Conservation (phyloP, 1,140 invertebrate species). For the Berghia stephanieae region DNA sequence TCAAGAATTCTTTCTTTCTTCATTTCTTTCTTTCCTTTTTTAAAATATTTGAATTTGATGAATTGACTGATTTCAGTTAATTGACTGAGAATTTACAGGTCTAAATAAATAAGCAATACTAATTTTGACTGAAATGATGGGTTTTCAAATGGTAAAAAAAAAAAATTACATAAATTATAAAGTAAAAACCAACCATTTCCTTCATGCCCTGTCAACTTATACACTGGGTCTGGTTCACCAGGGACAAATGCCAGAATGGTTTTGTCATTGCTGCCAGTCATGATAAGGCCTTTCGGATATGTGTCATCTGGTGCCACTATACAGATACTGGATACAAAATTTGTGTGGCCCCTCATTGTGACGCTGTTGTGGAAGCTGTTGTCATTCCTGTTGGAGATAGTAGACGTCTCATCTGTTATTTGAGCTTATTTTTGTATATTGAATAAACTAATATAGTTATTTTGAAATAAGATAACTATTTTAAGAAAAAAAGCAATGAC, state of each 20-base stretch:
- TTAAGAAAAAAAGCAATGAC: too few relatives aligned
- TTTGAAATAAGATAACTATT: too few relatives aligned
- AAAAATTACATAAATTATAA: too few relatives aligned
- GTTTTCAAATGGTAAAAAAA: background rate
- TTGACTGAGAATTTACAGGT: too few relatives aligned
- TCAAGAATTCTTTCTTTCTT: too few relatives aligned
- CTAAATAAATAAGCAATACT: background rate
- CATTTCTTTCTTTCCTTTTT: too few relatives aligned
- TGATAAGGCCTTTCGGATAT: conserved; percentile 80
- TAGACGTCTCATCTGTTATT: too few relatives aligned
- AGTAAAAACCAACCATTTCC: conserved; percentile 77
- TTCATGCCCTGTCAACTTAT: conserved; percentile 80
- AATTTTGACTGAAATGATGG: background rate
- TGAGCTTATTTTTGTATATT: too few relatives aligned
- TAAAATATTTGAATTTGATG: too few relatives aligned
- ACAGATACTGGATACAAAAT: conserved; percentile 85
- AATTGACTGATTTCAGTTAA: too few relatives aligned
- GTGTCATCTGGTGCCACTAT: conserved; percentile 76
- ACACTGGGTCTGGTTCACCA: conserved; percentile 70
- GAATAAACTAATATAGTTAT: too few relatives aligned
- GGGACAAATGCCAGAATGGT: conserved; percentile 79
- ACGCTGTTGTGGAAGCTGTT: conserved; percentile 70
- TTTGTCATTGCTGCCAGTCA: conserved; percentile 90
- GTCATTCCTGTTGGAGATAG: conserved; percentile 65
- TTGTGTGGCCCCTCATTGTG: conserved; percentile 82